phyloP scores from a whole-genome alignment of 2,888 invertebrate genomes.

The Pelosia muscerda region DNA sequence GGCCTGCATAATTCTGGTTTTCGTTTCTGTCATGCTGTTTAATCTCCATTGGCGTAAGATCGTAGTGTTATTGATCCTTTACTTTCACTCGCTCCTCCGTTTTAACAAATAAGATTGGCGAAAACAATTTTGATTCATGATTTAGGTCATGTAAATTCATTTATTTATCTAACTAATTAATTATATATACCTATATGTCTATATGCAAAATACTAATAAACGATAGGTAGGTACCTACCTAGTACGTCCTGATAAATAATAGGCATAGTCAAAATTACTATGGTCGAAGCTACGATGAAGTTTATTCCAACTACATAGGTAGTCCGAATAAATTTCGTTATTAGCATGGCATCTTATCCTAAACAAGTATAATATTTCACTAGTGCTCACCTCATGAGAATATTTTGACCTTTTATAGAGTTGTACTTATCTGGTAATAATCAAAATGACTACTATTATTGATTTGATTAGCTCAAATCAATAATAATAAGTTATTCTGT shows the following conservation, averaged over 20 bases:
- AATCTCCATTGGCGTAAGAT: constrained; percentile 10
- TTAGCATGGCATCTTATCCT: too few relatives aligned
- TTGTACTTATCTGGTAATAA: not conserved
- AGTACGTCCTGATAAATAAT: not conserved
- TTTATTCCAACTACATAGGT: too few relatives aligned
- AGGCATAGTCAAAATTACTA: too few relatives aligned
- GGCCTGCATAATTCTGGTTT: constrained; percentile 1
- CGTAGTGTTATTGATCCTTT: not conserved
- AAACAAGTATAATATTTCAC: too few relatives aligned
- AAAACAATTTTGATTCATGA: not conserved
- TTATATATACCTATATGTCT: not conserved
- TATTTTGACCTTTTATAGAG: not conserved
- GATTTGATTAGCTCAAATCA: too few relatives aligned
- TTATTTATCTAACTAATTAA: not conserved
- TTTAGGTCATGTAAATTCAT: not conserved
- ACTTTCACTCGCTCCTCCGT: constrained; percentile 9
- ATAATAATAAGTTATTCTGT: too few relatives aligned
- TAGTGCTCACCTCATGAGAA: not conserved
- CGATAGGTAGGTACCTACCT: not conserved
- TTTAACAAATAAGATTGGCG: not conserved
- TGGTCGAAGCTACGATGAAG: too few relatives aligned
- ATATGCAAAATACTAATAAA: not conserved
- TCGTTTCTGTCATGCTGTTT: constrained; percentile 9
- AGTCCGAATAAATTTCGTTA: too few relatives aligned
- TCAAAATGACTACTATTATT: not conserved